These are phyloP conservation scores for Drosophila quadrilineata DNA, from an alignment of 1,140 invertebrate genomes.

Conservation along the genomic window DNA sequence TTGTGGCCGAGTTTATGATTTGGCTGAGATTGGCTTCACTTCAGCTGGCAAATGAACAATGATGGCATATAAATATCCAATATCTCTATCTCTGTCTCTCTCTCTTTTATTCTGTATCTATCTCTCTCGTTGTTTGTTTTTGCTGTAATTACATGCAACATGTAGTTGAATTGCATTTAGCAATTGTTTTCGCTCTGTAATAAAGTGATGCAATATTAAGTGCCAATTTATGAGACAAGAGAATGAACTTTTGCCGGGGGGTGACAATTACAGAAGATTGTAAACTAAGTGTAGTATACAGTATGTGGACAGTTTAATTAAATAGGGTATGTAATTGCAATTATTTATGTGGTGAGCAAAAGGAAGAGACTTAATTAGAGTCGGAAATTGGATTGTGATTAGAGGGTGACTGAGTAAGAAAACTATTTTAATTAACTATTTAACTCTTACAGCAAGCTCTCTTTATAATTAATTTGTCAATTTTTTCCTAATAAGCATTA, in stretches of 20 bases:
- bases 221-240: slow-evolving; percentile 27
- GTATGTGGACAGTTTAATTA: background rate
- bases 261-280: no score
- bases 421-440: no score
- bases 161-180: slow-evolving; percentile 5
- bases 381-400: background rate
- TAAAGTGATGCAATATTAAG: slow-evolving; percentile 37
- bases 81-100: no score
- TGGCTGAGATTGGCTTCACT: slow-evolving; percentile 10
- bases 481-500: no score
- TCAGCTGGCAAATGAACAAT: no score
- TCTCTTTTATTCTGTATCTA: no score
- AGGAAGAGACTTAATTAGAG: slow-evolving; percentile 2
- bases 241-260: background rate
- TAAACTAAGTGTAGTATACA: background rate
- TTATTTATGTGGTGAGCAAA: background rate
- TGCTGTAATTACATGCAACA: slow-evolving; percentile 32
- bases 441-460: no score
- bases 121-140: slow-evolving; percentile 38
- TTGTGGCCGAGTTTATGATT: slow-evolving; percentile 24
- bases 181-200: background rate
- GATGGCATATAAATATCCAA: slow-evolving; percentile 25
- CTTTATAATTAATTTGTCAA: no score
- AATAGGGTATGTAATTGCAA: background rate
- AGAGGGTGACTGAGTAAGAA: no score